These are phyloP conservation scores for Babylonia areolata DNA, from an alignment of 1,140 invertebrate genomes.

Conservation along the genomic window DNA sequence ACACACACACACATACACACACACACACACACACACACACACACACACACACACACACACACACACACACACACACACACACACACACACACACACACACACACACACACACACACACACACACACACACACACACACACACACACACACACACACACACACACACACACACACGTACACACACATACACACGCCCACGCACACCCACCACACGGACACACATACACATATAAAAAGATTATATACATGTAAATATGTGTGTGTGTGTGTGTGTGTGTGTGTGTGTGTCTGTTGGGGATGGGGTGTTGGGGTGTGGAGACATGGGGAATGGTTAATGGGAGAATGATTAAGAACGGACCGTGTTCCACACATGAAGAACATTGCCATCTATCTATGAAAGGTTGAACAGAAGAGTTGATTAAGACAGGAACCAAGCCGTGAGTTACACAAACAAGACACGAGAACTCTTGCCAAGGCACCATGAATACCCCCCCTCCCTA, in stretches of 20 bases:
- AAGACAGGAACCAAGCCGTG: too few species aligned
- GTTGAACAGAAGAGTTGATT: too few species aligned
- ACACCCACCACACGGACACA: not conserved
- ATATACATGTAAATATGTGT: not conserved
- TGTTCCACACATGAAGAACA: too few species aligned
- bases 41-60: not conserved
- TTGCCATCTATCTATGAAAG: too few species aligned
- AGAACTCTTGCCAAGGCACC: too few species aligned
- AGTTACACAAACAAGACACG: too few species aligned
- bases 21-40: not conserved
- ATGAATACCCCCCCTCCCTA: too few species aligned
- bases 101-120: conserved; percentile 6
- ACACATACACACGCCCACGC: not conserved
- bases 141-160: not conserved
- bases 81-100: conserved; percentile 7
- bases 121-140: not conserved
- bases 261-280: not conserved
- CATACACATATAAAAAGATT: not conserved
- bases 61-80: conserved; percentile 11
- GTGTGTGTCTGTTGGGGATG: not conserved
- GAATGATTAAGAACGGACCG: too few species aligned
- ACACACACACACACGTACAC: not conserved
- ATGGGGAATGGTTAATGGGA: too few species aligned
- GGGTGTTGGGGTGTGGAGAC: too few species aligned
- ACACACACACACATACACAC: not conserved